Conservation (phyloP, 2,797 vertebrate species). For the Pipistrellus pygmaeus region DNA sequence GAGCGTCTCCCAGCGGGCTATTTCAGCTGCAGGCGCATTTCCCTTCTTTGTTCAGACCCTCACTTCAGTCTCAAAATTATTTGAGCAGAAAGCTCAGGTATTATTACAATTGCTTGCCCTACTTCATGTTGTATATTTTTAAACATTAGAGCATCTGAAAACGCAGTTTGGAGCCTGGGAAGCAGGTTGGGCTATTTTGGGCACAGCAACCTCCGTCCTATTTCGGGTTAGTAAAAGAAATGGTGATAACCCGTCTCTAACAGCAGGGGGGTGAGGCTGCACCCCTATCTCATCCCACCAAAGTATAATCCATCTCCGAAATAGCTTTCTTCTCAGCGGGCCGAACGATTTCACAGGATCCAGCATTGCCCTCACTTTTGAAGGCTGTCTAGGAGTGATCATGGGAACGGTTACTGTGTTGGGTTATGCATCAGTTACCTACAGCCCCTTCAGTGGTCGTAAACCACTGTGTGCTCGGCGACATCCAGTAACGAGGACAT, state of each 20-base stretch:
- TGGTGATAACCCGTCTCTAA: background rate
- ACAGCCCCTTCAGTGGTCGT: background rate
- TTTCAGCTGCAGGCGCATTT: background rate
- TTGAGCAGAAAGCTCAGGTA: conserved; percentile 28
- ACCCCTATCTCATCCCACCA: fast-evolving
- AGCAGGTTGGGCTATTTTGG: conserved; percentile 66
- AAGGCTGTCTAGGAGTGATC: background rate
- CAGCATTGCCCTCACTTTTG: background rate
- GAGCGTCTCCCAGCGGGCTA: background rate
- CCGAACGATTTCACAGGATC: background rate
- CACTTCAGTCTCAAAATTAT: conserved; percentile 19
- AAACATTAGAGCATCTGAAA: conserved; percentile 66
- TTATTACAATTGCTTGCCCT: conserved; percentile 68
- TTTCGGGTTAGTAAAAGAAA: conserved; percentile 5
- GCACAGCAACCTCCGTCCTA: conserved; percentile 33
- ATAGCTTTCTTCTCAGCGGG: background rate
- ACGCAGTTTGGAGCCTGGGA: conserved; percentile 54
- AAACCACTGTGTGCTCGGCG: fast-evolving
- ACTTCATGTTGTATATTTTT: conserved; percentile 75
- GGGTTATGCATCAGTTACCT: background rate
- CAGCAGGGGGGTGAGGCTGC: background rate
- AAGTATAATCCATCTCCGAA: fast-evolving
- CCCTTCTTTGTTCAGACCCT: conserved; percentile 42
- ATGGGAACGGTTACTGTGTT: no score
- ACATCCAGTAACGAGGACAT: fast-evolving